Evolutionary conservation across 2,797 vertebrate genomes (phyloP).

Genomic region (Hyperoplus lanceolatus): DNA sequence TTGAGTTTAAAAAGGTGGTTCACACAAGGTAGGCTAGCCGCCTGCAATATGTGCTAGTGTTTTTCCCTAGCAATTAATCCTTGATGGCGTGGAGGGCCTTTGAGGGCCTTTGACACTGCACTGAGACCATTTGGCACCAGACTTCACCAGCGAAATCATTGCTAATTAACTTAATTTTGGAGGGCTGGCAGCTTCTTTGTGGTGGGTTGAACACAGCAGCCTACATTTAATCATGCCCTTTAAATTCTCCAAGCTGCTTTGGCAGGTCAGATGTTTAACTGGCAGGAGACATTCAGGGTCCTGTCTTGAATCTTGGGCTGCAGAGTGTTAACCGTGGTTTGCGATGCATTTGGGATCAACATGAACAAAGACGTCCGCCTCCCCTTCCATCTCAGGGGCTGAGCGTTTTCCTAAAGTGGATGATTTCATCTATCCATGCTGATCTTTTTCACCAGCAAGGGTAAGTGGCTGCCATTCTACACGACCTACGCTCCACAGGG

Average conservation of each 20-base stretch:
- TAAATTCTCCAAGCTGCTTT: constrained; percentile 44
- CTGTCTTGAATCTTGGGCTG: constrained; percentile 14
- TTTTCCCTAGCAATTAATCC: constrained; percentile 38
- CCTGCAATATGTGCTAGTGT: constrained; percentile 24
- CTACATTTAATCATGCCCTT: constrained; percentile 45
- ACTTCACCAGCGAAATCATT: constrained; percentile 42
- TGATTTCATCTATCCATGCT: not conserved
- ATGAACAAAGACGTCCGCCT: not conserved
- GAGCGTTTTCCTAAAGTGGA: not conserved
- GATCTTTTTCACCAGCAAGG: not conserved
- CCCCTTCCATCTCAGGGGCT: constrained; percentile 1
- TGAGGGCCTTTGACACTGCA: constrained; percentile 31
- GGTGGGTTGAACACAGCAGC: constrained; percentile 19
- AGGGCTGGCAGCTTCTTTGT: constrained; percentile 37
- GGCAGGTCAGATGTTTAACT: constrained; percentile 40
- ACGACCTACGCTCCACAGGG: not conserved
- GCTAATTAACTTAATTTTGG: constrained; percentile 63
- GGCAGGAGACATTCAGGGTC: constrained; percentile 22
- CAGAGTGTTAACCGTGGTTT: constrained; percentile 4
- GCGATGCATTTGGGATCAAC: not conserved
- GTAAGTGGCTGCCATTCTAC: constrained; percentile 3
- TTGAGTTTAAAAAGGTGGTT: constrained; percentile 1
- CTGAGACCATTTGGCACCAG: constrained; percentile 50
- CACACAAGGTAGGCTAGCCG: constrained; percentile 9
- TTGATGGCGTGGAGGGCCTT: constrained; percentile 17